Evolutionary conservation across 2,888 invertebrate genomes (phyloP).

Genomic region (Meghimatium bilineatum): DNA sequence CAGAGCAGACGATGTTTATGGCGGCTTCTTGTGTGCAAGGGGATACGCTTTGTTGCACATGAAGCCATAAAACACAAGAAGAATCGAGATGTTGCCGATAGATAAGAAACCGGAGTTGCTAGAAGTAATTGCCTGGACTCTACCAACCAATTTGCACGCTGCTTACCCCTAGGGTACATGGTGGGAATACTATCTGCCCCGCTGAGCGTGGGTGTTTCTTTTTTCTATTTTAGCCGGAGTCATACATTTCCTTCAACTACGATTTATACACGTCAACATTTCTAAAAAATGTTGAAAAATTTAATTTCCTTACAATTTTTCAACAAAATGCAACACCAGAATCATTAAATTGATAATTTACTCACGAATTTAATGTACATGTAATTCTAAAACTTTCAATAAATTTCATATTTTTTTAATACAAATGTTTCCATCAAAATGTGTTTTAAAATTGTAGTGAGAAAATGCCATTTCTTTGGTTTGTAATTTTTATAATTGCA

Average conservation of each 20-base stretch:
- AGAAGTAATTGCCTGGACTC: constrained; percentile 40
- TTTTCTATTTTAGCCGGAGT: background rate
- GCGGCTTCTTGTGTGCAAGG: constrained; percentile 30
- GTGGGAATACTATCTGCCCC: background rate
- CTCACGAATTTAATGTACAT: too few relatives aligned
- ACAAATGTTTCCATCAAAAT: too few relatives aligned
- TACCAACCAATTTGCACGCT: constrained; percentile 43
- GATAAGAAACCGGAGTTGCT: constrained; percentile 44
- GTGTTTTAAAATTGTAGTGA: too few relatives aligned
- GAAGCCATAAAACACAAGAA: constrained; percentile 38
- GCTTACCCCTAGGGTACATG: constrained; percentile 2
- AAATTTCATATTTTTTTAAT: too few relatives aligned
- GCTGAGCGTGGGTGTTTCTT: background rate
- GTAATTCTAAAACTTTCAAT: too few relatives aligned
- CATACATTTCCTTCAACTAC: background rate
- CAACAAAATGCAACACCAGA: too few relatives aligned
- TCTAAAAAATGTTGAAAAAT: background rate
- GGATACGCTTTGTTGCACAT: constrained; percentile 40
- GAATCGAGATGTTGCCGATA: constrained; percentile 30
- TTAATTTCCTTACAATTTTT: background rate
- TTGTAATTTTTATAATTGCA: too few relatives aligned
- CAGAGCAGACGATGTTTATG: constrained; percentile 29
- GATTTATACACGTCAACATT: constrained; percentile 2
- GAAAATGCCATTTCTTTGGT: too few relatives aligned
- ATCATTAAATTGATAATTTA: too few relatives aligned